Base-by-base conservation (phyloP, 2,113 vertebrate genomes). In the Petrocephalus zakoni region DNA sequence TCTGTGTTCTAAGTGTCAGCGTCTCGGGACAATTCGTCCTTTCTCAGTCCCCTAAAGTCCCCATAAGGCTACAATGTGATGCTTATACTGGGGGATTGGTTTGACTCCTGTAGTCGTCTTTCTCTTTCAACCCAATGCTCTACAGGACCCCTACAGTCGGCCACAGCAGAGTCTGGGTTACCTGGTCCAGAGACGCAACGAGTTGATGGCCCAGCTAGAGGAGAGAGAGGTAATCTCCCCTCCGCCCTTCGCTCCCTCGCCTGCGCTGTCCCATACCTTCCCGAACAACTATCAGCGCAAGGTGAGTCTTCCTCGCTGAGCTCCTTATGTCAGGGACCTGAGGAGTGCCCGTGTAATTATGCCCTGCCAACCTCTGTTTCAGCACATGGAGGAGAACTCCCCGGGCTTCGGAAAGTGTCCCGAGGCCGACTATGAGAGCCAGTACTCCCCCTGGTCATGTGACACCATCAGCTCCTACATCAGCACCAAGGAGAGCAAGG, bases 391-490 rank as follows among this genome's bases (percentile, higher is more conserved):
- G 82, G 98, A 99, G 91, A 97, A 96, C 88, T 94, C 97, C 91
- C 98, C 98, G 91, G 92, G 94, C 85, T 95, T 97, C 89, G 95
- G 95, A 53, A 97, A 98, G 93, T 96, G 97, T 94, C 97, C 98
- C 94, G 97, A 97, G 93, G 95, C 97, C 22, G 97, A 99, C 90
- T 99, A 99, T 86, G 88, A 95, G 4, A 97, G 97, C 90, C 98
- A 99, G n/a, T 99, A 99, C 93, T 99, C 98, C 61, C 98, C 98
- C 51, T 99, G 98, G 98, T 99, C 97, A 25, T 99, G 98, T 94
- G 98, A 99, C 91, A 99, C 98, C 87, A 99, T 99, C 87, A 96
- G 98, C 95, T 99, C 98, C 92, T 99, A 99, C 94, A 99, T 99
- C 91, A 97, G 97, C 94, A 97, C 97, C 95, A 99, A 99, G 96